A percentile compares a stretch with the other conserved stretches of the same genome.
Evolutionary conservation across 2,113 vertebrate genomes (phyloP).

Genomic region (Bostrychus sinensis): DNA sequence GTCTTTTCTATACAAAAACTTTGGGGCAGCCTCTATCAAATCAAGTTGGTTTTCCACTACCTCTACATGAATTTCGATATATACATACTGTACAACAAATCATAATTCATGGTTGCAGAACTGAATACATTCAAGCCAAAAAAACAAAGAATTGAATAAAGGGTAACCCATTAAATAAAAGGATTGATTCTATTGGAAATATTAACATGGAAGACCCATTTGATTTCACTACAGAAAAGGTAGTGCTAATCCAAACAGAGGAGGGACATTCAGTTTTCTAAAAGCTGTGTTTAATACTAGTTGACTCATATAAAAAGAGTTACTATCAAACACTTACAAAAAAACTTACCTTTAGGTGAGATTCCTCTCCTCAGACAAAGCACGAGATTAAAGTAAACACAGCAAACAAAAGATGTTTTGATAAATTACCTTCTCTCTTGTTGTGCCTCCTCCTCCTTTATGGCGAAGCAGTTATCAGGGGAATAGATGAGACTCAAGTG

Average conservation of each 20-base stretch:
- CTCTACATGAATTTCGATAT: too few species aligned
- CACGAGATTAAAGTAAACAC: neutral
- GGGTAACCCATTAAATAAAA: too few species aligned
- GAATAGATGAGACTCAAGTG: neutral
- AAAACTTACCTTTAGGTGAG: neutral
- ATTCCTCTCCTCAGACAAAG: neutral
- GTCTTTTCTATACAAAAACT: too few species aligned
- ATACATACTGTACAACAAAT: too few species aligned
- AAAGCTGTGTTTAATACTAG: neutral
- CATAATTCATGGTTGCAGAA: too few species aligned
- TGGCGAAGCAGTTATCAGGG: neutral
- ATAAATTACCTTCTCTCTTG: neutral
- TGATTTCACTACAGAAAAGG: too few species aligned
- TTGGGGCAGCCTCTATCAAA: too few species aligned
- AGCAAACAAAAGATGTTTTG: conserved; percentile 11
- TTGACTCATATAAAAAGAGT: neutral
- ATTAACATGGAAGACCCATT: too few species aligned
- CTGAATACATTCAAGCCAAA: too few species aligned
- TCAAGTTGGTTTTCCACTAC: too few species aligned
- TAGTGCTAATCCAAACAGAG: neutral
- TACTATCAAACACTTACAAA: neutral
- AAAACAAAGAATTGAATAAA: too few species aligned
- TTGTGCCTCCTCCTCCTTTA: neutral
- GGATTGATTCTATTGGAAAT: too few species aligned
- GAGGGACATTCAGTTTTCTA: neutral